Conservation (phyloP, 2,888 invertebrate genomes). For the Macrophya annulata region DNA sequence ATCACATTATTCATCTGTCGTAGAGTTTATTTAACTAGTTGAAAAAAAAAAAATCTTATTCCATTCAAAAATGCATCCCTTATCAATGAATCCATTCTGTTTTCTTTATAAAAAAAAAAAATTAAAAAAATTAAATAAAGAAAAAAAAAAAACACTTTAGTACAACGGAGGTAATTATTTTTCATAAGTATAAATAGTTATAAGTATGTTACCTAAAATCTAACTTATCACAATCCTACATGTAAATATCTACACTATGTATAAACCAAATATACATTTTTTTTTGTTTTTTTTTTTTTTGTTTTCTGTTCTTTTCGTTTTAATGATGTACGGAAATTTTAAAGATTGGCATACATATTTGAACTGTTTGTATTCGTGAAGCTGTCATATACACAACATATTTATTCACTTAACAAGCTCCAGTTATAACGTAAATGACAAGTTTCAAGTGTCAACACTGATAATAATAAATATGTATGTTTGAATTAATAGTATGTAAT, state of each 20-base stretch:
- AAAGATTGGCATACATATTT: neutral
- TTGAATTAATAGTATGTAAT: slow-evolving; percentile 18
- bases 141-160: slow-evolving; percentile 51
- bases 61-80: slow-evolving; percentile 25
- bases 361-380: neutral
- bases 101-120: slow-evolving; percentile 8
- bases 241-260: slow-evolving; percentile 74
- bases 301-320: neutral
- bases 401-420: slow-evolving; percentile 34
- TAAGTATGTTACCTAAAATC: slow-evolving; percentile 55
- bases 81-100: slow-evolving; percentile 1
- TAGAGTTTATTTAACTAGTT: slow-evolving; percentile 15
- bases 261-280: slow-evolving; percentile 67
- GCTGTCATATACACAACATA: slow-evolving; percentile 17
- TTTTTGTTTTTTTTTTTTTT: slow-evolving; percentile 61
- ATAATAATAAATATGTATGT: slow-evolving; percentile 48
- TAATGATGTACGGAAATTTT: slow-evolving; percentile 26
- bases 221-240: slow-evolving; percentile 70
- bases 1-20: slow-evolving; percentile 42
- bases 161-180: slow-evolving; percentile 61
- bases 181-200: slow-evolving; percentile 72
- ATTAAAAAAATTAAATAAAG: too few relatives aligned
- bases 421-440: neutral
- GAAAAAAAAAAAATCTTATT: slow-evolving; percentile 32
- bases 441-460: slow-evolving; percentile 18